These are phyloP conservation scores for Pseudopodoces humilis DNA, from an alignment of 2,113 vertebrate genomes.

Conservation along the genomic window DNA sequence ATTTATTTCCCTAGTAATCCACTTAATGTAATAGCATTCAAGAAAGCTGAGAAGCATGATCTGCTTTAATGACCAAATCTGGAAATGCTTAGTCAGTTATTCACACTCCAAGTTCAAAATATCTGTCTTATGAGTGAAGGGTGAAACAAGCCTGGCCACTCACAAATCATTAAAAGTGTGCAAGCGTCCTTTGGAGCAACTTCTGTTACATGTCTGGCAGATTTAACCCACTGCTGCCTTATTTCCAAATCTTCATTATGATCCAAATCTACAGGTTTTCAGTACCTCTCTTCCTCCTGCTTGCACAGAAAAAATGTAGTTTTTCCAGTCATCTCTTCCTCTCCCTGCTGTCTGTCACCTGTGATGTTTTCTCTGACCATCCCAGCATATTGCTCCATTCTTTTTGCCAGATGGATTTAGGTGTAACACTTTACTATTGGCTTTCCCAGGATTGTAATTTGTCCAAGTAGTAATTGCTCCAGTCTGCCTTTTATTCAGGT, in stretches of 20 bases:
- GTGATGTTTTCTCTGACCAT: background rate
- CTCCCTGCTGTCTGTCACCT: background rate
- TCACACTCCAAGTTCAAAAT: constrained; percentile 46
- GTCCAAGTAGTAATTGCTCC: background rate
- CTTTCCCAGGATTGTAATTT: background rate
- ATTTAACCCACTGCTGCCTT: background rate
- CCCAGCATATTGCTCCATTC: background rate
- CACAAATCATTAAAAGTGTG: background rate
- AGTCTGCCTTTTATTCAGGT: background rate
- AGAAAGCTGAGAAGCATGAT: constrained; percentile 71
- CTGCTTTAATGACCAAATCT: constrained; percentile 69
- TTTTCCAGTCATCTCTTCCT: background rate
- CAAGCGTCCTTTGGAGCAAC: fast-evolving
- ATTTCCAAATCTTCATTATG: background rate
- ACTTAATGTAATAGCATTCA: constrained; percentile 65
- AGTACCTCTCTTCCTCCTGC: background rate
- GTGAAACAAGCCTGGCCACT: constrained; percentile 18
- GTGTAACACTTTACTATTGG: background rate
- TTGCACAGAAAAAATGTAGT: background rate
- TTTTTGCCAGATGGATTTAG: background rate
- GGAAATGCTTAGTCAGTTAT: constrained; percentile 64
- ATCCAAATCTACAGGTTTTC: background rate
- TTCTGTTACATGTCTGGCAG: background rate
- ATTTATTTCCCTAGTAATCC: constrained; percentile 48
- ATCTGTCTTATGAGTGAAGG: background rate